Conservation (phyloP, 2,113 vertebrate genomes). For the Sminthopsis crassicaudata region DNA sequence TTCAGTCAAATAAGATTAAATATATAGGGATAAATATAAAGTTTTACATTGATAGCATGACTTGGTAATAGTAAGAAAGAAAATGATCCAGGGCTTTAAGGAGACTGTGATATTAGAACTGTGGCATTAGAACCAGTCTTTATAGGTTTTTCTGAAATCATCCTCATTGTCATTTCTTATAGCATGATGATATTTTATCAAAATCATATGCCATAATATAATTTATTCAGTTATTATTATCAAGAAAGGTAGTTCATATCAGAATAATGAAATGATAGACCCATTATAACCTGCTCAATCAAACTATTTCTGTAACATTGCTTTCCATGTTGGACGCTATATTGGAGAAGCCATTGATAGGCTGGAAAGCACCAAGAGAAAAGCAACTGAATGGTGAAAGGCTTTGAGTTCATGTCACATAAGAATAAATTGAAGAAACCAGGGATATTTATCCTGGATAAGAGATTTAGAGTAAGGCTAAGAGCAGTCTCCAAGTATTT, state of each 20-base stretch:
- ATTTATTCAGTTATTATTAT: neutral
- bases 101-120: neutral
- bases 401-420: neutral
- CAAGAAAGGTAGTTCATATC: neutral
- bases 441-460: too few relatives aligned
- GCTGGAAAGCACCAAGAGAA: neutral
- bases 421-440: neutral
- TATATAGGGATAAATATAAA: neutral
- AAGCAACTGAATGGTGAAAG: neutral
- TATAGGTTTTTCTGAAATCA: neutral
- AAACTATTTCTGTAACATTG: neutral
- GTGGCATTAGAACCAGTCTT: neutral
- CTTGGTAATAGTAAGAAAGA: neutral
- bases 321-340: neutral
- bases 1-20: neutral
- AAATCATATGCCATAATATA: neutral
- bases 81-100: neutral
- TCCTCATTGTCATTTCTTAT: neutral
- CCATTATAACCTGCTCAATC: neutral
- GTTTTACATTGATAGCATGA: neutral
- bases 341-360: neutral
- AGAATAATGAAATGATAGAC: neutral
- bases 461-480: neutral
- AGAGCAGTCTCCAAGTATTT: neutral
- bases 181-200: neutral